These are phyloP conservation scores for Labeo calbasu DNA, from an alignment of 2,797 vertebrate genomes.

Conservation along the genomic window DNA sequence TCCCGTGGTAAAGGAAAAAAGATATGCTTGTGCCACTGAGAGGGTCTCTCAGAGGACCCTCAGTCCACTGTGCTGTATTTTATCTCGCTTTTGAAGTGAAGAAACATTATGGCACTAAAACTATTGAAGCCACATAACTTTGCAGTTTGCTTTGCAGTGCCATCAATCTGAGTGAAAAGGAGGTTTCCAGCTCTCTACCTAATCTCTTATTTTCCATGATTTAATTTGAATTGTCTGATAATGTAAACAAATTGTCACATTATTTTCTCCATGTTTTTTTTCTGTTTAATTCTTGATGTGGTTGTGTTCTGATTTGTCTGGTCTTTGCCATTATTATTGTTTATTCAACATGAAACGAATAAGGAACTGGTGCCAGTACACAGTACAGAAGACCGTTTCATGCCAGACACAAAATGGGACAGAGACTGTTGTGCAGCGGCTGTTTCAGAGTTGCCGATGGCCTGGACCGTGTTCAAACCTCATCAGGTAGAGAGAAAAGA, in stretches of 20 bases:
- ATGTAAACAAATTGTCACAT: background rate
- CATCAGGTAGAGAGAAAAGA: conserved; percentile 84
- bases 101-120: background rate
- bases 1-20: conserved; percentile 1
- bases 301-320: background rate
- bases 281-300: background rate
- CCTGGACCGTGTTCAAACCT: conserved; percentile 92
- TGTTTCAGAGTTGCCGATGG: conserved; percentile 94
- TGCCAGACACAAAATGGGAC: conserved; percentile 96
- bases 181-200: background rate
- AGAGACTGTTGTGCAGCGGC: conserved; percentile 89
- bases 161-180: background rate
- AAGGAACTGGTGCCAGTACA: conserved; percentile 97
- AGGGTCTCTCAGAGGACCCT: background rate
- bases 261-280: background rate
- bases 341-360: conserved; percentile 10
- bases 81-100: conserved; percentile 16
- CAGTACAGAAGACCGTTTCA: conserved; percentile 87
- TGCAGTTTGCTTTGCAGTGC: background rate
- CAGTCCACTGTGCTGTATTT: background rate
- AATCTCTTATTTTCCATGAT: background rate
- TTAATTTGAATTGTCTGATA: background rate
- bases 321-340: conserved; percentile 23
- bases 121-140: background rate
- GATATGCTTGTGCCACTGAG: conserved; percentile 23